phyloP scores from a whole-genome alignment of 2,113 vertebrate species.

The Sminthopsis crassicaudata region DNA sequence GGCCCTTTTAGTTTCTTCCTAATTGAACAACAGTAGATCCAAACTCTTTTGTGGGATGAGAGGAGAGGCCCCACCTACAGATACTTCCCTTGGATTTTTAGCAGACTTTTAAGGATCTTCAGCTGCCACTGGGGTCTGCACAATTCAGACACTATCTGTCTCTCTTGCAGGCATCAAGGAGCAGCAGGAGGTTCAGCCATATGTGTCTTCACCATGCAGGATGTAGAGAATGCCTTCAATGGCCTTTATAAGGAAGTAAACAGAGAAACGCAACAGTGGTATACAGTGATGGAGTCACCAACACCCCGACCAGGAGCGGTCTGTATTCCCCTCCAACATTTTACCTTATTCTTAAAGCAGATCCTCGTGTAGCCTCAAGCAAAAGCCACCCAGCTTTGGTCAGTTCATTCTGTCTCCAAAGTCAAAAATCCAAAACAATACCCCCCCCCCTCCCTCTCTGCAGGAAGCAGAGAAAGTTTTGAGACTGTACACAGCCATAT shows the following conservation, averaged over 20 bases:
- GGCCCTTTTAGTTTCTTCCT: background rate
- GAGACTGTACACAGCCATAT: background rate
- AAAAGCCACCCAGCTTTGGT: background rate
- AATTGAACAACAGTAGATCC: background rate
- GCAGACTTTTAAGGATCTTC: background rate
- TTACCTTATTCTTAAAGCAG: background rate
- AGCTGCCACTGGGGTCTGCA: background rate
- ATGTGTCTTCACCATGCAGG: conserved; percentile 93
- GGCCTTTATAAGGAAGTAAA: conserved; percentile 96
- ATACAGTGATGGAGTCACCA: conserved; percentile 90
- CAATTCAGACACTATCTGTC: background rate
- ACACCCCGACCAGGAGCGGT: conserved; percentile 94
- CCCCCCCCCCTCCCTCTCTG: background rate
- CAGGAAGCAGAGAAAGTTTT: background rate
- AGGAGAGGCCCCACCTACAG: background rate
- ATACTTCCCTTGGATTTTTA: background rate
- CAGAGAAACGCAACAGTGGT: conserved; percentile 97
- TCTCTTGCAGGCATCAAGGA: conserved; percentile 89
- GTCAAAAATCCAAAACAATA: background rate
- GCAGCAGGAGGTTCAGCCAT: conserved; percentile 92
- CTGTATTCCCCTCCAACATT: conserved; percentile 11
- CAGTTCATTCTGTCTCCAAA: background rate
- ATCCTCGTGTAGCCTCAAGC: too few relatives aligned
- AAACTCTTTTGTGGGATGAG: background rate
- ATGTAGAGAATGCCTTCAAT: conserved; percentile 90